Percentiles rank a stretch among this genome's conserved stretches.
phyloP scores from a whole-genome alignment of 2,113 vertebrate genomes.

The Xiphorhynchus elegans region DNA sequence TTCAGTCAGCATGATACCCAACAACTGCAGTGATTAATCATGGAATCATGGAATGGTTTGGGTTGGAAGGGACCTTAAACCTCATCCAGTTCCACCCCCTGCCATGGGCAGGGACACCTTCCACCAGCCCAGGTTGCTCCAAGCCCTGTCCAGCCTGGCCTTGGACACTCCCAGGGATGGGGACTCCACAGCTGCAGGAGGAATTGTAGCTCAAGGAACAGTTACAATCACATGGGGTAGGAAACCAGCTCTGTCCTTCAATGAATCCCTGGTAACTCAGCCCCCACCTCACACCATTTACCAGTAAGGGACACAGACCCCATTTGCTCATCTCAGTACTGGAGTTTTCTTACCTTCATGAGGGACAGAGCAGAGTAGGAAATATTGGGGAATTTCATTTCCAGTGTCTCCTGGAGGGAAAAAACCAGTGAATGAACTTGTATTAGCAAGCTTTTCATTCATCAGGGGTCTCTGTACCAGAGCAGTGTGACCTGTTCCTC shows the following conservation, averaged over 20 bases:
- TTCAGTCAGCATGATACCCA: not conserved
- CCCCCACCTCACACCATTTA: not conserved
- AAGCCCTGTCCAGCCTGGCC: rapidly evolving
- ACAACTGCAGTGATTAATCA: not conserved
- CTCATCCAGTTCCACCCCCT: rapidly evolving
- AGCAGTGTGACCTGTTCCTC: not conserved
- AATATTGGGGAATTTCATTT: conserved; percentile 87
- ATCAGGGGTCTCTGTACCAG: too few species aligned
- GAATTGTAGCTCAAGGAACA: not conserved
- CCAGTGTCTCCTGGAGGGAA: conserved; percentile 83
- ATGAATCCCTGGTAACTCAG: not conserved
- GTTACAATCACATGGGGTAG: not conserved
- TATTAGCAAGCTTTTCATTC: not conserved
- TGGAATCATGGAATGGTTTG: not conserved
- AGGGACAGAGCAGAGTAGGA: conserved; percentile 85
- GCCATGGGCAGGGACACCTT: not conserved
- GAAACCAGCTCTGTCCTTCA: not conserved
- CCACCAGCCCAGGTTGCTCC: not conserved
- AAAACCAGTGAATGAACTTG: not conserved
- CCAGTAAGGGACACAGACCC: not conserved
- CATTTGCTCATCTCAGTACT: not conserved
- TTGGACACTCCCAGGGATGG: not conserved
- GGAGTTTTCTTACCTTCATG: conserved; percentile 85
- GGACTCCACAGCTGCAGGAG: rapidly evolving
- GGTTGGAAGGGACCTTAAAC: not conserved